Evolutionary conservation across 2,113 vertebrate genomes (phyloP).

Genomic region (Indicator maculatus): DNA sequence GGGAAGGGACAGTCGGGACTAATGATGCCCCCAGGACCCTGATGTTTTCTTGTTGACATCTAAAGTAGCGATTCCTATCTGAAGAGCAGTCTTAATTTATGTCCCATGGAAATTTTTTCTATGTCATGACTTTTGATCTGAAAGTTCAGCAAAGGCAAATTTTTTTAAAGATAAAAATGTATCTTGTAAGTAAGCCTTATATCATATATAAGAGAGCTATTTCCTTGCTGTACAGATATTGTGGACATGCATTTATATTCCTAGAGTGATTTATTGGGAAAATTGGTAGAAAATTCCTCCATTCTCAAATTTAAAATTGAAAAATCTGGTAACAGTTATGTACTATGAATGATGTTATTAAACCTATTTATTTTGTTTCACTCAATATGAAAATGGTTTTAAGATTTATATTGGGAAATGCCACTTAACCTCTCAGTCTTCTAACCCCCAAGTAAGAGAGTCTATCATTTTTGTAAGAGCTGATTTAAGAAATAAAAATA

Average conservation of each 20-base stretch:
- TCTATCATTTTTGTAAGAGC: neutral
- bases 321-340: neutral
- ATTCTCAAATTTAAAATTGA: neutral
- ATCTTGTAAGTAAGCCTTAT: neutral
- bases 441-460: neutral
- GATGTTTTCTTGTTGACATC: neutral
- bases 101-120: neutral
- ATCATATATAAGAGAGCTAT: neutral
- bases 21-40: neutral
- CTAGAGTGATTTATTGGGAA: neutral
- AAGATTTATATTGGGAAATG: neutral
- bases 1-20: neutral
- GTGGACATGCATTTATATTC: neutral
- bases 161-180: neutral
- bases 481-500: neutral
- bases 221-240: neutral
- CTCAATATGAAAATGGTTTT: constrained; percentile 11
- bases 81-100: neutral
- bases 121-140: neutral
- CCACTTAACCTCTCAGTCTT: constrained; percentile 14
- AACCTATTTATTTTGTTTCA: neutral
- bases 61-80: neutral
- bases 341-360: neutral
- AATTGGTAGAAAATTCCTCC: neutral
- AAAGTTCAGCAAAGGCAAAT: neutral